Conservation (phyloP, 2,888 invertebrate genomes). For the Philereme vetulata region DNA sequence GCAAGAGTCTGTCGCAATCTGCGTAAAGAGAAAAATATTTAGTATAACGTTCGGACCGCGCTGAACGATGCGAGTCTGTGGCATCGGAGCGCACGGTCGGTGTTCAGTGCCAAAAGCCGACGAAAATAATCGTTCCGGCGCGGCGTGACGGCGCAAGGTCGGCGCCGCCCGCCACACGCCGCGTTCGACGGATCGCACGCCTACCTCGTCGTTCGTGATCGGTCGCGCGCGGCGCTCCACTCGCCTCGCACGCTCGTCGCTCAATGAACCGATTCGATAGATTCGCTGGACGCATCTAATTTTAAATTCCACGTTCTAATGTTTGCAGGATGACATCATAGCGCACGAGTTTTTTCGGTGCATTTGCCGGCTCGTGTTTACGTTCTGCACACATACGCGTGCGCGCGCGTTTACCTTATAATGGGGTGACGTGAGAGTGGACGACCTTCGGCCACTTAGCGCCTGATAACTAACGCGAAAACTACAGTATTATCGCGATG, state of each 20-base stretch:
- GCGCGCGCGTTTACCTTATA: conserved; percentile 52
- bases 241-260: conserved; percentile 80
- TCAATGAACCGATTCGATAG: conserved; percentile 76
- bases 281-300: conserved; percentile 74
- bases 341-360: conserved; percentile 71
- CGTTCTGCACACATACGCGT: conserved; percentile 67
- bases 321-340: conserved; percentile 81
- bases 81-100: conserved; percentile 56
- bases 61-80: conserved; percentile 52
- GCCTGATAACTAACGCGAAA: conserved; percentile 22
- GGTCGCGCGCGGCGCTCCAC: conserved; percentile 77
- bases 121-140: conserved; percentile 77
- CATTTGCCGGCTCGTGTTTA: conserved; percentile 74
- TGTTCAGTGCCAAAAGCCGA: conserved; percentile 76
- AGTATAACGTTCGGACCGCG: conserved; percentile 53
- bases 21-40: conserved; percentile 63
- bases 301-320: conserved; percentile 75
- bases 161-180: conserved; percentile 46
- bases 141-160: conserved; percentile 79
- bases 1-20: conserved; percentile 92
- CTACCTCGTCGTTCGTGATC: conserved; percentile 77
- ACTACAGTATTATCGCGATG: too few species aligned
- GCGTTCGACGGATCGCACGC: conserved; percentile 46
- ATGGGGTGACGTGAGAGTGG: conserved; percentile 58
- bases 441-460: conserved; percentile 53